Evolutionary conservation across 2,888 invertebrate genomes (phyloP).

Genomic region (Coelinius sp.): DNA sequence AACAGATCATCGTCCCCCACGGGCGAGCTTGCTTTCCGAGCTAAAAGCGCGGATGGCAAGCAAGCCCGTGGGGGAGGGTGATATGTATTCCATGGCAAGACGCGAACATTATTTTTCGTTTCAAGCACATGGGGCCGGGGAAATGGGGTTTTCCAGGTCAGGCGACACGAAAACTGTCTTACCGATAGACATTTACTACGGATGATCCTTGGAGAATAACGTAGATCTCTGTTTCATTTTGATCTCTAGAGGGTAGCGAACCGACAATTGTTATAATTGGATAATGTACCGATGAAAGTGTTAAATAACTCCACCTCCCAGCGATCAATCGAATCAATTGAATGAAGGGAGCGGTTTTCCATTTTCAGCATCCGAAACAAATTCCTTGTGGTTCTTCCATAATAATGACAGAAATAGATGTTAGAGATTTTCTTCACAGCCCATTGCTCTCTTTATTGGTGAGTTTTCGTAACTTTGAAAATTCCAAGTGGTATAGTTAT

Average conservation of each 20-base stretch:
- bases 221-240: not conserved
- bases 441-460: not conserved
- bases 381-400: no score
- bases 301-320: not conserved
- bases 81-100: no score
- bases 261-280: not conserved
- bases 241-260: not conserved
- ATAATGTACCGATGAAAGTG: not conserved
- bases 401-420: conserved; percentile 8
- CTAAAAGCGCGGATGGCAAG: no score
- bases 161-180: no score
- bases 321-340: not conserved
- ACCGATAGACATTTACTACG: not conserved
- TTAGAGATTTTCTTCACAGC: not conserved
- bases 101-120: no score
- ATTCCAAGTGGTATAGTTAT: not conserved
- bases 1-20: no score
- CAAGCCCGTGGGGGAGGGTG: no score
- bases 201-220: not conserved
- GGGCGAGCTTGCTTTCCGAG: no score
- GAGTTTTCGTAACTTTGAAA: not conserved
- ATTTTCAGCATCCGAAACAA: not conserved
- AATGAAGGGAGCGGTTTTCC: not conserved
- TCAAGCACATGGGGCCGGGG: not conserved
- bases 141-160: no score